Evolutionary conservation across 2,888 invertebrate species (phyloP), one percentile per base, ranked within the genome.

Genomic region (Boloria euphrosyne): DNA sequence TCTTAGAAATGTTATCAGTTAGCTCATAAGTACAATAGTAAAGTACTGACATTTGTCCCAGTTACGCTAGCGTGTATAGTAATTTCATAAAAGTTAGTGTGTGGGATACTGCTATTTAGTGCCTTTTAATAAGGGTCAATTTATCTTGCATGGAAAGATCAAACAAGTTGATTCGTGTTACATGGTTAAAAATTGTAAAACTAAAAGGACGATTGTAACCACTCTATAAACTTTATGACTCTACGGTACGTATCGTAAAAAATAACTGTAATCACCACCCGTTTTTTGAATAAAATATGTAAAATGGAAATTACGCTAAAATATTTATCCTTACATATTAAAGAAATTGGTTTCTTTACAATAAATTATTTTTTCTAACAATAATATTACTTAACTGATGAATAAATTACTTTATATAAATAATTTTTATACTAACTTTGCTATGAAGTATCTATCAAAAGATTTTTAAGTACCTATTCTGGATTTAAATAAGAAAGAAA

Each of bases 181-280:
- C 10, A 57, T 69, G 69, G 67, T 71, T 71, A 53, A 64, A 62
- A 71, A 67, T 62, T 66, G 71, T 71, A 71, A 76, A 75, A 75
- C 70, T 67, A 71, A 71, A 73, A 71, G 73, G 70, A 73, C 76
- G 76, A 68, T 74, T 75, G 81, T 78, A 79, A 77, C 77, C 74
- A 76, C 68, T 73, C 76, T 73, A 80, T 85, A 82, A 83, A 84
- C 71, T 88, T 87, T 84, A 86, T 78, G 75, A 64, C 73, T 58
- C 67, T 67, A 76, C 75, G 71, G 70, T 73, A 69, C 73, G 68
- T 63, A 70, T 74, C 73, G 70, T 76, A 81, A 83, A 82, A 79
- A 43, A 51, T 82, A 84, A 86, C 85, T 77, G 85, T 83, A 66
- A 55, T 54, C 18, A 53, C 63, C 64, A 51, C 62, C 44, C 66